A percentile compares a stretch with the other conserved stretches of the same genome.
Evolutionary conservation across 2,797 vertebrate species (phyloP).

Genomic region (Arctocebus calabarensis): DNA sequence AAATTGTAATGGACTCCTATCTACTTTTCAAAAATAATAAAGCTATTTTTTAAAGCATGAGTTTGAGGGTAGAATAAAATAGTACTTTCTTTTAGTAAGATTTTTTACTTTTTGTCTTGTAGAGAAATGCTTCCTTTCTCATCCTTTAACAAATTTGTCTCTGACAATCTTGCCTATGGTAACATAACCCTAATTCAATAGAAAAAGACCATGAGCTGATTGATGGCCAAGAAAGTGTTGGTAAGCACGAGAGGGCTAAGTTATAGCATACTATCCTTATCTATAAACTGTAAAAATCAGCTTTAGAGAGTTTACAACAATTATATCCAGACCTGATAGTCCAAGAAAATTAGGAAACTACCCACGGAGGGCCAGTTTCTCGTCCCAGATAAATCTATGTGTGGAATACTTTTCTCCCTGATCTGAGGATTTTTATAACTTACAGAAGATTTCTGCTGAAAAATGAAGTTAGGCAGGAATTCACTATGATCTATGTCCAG

Average conservation of each 20-base stretch:
- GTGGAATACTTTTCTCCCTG: conserved; percentile 23
- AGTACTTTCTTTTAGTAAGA: background rate
- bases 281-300: conserved; percentile 13
- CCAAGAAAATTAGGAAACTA: conserved; percentile 52
- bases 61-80: conserved; percentile 44
- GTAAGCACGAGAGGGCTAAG: background rate
- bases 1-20: conserved; percentile 30
- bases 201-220: background rate
- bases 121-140: conserved; percentile 22
- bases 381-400: background rate
- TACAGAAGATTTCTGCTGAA: conserved; percentile 22
- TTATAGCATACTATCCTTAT: background rate
- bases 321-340: background rate
- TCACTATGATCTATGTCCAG: conserved; percentile 35
- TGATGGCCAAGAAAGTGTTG: conserved; percentile 37
- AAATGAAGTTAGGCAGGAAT: conserved; percentile 60
- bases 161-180: background rate
- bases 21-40: conserved; percentile 54
- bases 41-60: conserved; percentile 38
- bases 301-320: conserved; percentile 25
- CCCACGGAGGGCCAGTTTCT: background rate
- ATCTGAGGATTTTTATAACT: conserved; percentile 26
- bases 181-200: conserved; percentile 54
- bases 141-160: conserved; percentile 32
- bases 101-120: conserved; percentile 41